Conservation (phyloP, 2,888 invertebrate genomes). For the Rhyacophila evoluta region DNA sequence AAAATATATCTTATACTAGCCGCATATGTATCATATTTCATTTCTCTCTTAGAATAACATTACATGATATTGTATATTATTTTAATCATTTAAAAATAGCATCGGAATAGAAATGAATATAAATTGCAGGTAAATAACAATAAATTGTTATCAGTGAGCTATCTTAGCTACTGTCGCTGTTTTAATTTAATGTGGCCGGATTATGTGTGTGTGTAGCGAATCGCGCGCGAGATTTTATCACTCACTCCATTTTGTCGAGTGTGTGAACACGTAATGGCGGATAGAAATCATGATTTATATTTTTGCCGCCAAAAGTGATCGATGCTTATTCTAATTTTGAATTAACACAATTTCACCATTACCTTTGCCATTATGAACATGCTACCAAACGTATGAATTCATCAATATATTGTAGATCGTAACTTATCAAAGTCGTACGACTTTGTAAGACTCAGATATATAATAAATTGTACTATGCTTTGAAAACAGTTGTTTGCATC, state of each 20-base stretch:
- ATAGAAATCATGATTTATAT: conserved; percentile 29
- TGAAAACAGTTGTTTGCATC: no score
- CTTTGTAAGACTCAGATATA: no score
- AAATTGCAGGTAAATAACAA: background rate
- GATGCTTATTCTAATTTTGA: background rate
- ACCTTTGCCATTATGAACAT: no score
- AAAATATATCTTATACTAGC: no score
- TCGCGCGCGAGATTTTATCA: conserved; percentile 22
- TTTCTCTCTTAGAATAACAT: no score
- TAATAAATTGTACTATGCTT: no score
- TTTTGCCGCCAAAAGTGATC: background rate
- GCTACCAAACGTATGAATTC: no score
- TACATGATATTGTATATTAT: no score
- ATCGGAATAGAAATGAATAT: background rate
- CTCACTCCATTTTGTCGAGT: conserved; percentile 29
- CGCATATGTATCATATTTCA: no score
- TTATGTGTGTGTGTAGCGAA: background rate
- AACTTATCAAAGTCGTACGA: no score
- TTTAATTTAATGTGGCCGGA: background rate
- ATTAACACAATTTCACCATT: no score
- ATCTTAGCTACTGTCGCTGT: background rate
- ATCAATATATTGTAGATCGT: no score
- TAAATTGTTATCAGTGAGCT: background rate
- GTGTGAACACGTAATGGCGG: conserved; percentile 44
- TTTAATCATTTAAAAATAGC: background rate